Base-by-base conservation (phyloP, 2,888 invertebrate genomes). In the Entomobrya multifasciata region DNA sequence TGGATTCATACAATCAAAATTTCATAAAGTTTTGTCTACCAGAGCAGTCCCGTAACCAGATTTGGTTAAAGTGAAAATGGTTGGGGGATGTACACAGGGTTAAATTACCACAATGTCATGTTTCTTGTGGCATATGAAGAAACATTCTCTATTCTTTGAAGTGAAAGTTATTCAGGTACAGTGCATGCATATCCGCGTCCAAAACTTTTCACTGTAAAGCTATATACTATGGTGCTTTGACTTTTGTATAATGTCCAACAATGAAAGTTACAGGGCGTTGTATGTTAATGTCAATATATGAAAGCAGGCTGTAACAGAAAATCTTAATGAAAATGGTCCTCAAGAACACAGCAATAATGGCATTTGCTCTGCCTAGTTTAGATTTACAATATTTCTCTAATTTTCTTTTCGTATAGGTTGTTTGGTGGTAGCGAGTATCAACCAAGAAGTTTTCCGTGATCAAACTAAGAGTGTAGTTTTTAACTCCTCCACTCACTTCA, bases 301-400 rank as follows among this genome's bases (percentile, higher is more conserved):
- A 4, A 22, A 4, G 11, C 22, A 36, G 44, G 27, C 44, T 22
- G 4, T 4, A 20, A n/a, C 17, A 67, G 44, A 22, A 15, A 15
- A 22, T 22, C 22, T 13, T 44, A 67, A 67, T 55, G 80, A 80
- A 55, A 70, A 67, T 55, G 49, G 13, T 20, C 20, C 20, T 20
- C n/a, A n/a, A n/a, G 13, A 44, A 22, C 44, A 44, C 44, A 67
- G 55, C 41, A 80, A 47, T 67, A 80, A 80, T 70, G 70, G 27
- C 57, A 55, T 55, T 80, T 55, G 10, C 80, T 80, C 70, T 55
- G n/a, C 80, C 80, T 36, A 55, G 67, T 80, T 80, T 70, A 52
- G 70, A 70, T 55, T 80, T 55, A 70, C 79, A 41, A 22, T 52
- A 52, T 47, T 57, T 60, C 47, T 62, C 15, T 78, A 49, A 79